Conservation (phyloP, 1,140 invertebrate genomes). For the Coptotermes formosanus region DNA sequence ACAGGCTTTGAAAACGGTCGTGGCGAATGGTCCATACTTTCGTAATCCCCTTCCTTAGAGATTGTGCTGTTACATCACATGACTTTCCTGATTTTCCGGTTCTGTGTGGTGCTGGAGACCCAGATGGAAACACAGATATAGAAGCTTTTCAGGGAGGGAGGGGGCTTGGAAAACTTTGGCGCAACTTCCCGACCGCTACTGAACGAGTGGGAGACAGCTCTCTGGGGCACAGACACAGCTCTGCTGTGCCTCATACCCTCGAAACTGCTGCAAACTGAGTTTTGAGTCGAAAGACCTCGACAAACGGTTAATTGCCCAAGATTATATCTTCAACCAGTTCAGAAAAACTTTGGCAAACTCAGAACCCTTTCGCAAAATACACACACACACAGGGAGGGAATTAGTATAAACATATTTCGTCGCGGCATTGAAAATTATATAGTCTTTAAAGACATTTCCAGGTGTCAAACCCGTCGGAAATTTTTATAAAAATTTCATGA, state of each 20-base stretch:
- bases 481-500: too few relatives aligned
- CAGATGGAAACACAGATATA: not conserved
- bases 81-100: not conserved
- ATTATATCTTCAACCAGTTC: not conserved
- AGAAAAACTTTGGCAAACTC: too few relatives aligned
- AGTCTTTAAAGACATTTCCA: too few relatives aligned
- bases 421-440: too few relatives aligned
- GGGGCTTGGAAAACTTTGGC: not conserved
- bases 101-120: not conserved
- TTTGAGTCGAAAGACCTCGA: not conserved
- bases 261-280: not conserved
- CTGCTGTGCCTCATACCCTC: not conserved
- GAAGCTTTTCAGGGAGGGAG: not conserved
- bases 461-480: too few relatives aligned
- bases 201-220: conserved; percentile 16
- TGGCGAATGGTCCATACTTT: not conserved
- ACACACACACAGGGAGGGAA: too few relatives aligned
- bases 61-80: not conserved
- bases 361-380: too few relatives aligned
- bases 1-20: not conserved
- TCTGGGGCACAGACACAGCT: not conserved
- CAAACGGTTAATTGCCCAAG: not conserved
- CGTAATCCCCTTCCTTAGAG: not conserved
- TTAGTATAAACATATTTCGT: too few relatives aligned
- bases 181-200: conserved; percentile 7